Percentiles rank a stretch among this genome's conserved stretches.
phyloP scores from a whole-genome alignment of 2,113 vertebrate species.

The Aegithalos caudatus region DNA sequence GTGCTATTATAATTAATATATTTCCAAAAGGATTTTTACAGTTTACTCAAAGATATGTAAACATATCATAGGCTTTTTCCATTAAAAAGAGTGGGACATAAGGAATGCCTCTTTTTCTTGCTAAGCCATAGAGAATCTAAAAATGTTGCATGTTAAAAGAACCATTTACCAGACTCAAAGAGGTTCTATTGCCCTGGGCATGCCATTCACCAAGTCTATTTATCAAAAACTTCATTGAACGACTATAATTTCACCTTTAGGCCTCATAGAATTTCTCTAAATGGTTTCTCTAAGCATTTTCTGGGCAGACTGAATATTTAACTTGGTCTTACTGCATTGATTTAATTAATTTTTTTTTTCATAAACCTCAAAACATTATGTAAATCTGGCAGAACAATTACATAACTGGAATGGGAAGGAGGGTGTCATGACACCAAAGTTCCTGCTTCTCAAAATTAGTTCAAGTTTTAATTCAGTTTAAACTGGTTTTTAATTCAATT shows the following conservation, averaged over 20 bases:
- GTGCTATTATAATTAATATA: neutral
- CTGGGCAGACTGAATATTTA: neutral
- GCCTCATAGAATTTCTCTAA: neutral
- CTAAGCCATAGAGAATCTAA: neutral
- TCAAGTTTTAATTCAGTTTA: neutral
- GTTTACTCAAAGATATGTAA: conserved; percentile 7
- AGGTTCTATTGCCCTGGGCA: neutral
- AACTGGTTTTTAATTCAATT: no score
- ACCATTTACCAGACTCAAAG: neutral
- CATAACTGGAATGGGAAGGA: neutral
- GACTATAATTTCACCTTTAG: neutral
- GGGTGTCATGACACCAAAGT: neutral
- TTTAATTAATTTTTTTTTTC: neutral
- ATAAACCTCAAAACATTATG: neutral
- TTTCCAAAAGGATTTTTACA: neutral
- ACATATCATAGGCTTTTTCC: neutral
- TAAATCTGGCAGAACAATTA: neutral
- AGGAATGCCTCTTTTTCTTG: neutral
- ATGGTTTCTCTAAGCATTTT: neutral
- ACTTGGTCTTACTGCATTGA: neutral
- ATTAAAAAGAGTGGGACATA: neutral
- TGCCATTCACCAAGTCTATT: neutral
- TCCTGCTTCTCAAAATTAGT: neutral
- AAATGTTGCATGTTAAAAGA: neutral
- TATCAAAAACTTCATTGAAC: neutral